phyloP scores from a whole-genome alignment of 64 coral and sea anemone genomes.

The Dendronephthya gigantea region DNA sequence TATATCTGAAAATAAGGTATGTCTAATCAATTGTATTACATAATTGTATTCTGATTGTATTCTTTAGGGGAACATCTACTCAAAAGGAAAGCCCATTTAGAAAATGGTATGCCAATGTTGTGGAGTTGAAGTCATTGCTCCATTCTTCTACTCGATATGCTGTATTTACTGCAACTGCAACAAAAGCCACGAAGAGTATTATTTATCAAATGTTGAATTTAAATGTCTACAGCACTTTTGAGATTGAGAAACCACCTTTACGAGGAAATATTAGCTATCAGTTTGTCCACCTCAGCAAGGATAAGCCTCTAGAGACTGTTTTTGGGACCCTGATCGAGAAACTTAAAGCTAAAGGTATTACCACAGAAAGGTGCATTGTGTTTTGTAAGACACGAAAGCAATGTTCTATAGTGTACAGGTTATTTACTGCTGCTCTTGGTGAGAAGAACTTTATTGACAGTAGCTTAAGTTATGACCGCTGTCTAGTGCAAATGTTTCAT shows the following conservation, averaged over 20 bases:
- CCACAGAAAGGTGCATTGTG: neutral
- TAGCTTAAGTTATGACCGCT: too few relatives aligned
- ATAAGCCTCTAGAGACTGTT: neutral
- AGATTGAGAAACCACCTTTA: neutral
- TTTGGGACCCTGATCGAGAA: neutral
- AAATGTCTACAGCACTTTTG: neutral
- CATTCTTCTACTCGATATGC: neutral
- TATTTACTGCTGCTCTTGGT: too few relatives aligned
- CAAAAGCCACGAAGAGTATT: neutral
- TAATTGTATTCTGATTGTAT: neutral
- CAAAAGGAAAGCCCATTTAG: neutral
- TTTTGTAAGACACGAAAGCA: too few relatives aligned
- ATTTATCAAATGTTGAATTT: constrained; percentile 12
- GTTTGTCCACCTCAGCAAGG: neutral
- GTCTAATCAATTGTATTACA: too few relatives aligned
- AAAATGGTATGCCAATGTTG: constrained; percentile 12
- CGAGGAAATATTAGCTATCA: constrained; percentile 3
- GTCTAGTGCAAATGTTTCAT: too few relatives aligned
- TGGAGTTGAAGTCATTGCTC: neutral
- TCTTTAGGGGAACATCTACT: neutral
- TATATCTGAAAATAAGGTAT: too few relatives aligned
- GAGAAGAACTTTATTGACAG: too few relatives aligned
- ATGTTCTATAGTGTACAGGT: too few relatives aligned
- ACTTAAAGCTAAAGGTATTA: neutral
- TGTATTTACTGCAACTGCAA: neutral